Conservation (phyloP, 2,888 invertebrate genomes). For the Cheiracanthium punctorium region DNA sequence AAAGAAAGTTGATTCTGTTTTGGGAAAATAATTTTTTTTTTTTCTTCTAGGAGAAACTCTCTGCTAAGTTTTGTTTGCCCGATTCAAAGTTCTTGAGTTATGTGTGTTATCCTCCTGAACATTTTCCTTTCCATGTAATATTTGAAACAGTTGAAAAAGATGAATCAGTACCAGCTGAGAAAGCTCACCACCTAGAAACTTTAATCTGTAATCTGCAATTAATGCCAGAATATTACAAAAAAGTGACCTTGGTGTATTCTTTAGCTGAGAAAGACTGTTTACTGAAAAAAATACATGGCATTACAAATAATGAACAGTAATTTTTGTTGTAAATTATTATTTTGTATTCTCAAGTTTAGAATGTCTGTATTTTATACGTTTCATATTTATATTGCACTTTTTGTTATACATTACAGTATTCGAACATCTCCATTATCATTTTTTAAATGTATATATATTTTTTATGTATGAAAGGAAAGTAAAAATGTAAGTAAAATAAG, state of each 20-base stretch:
- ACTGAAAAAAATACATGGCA: conserved; percentile 12
- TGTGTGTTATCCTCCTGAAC: conserved; percentile 96
- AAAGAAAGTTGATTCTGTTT: no score
- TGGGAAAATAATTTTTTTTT: no score
- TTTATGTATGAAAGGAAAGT: no score
- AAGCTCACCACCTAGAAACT: conserved; percentile 89
- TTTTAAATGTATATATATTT: no score
- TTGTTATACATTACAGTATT: no score
- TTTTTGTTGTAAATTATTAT: no score
- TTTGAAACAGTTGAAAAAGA: conserved; percentile 89
- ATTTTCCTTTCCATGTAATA: conserved; percentile 96
- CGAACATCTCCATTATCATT: no score
- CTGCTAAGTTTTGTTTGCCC: conserved; percentile 84
- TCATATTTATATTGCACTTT: no score
- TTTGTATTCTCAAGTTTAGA: no score
- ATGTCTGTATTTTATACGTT: no score
- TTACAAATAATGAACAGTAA: neutral
- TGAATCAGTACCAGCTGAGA: conserved; percentile 85
- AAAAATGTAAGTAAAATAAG: no score
- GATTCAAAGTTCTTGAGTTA: conserved; percentile 84
- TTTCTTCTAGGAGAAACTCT: conserved; percentile 81
- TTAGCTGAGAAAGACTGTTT: conserved; percentile 86
- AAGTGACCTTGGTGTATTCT: conserved; percentile 87
- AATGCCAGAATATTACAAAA: conserved; percentile 88
- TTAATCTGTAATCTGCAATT: conserved; percentile 93